A percentile compares a stretch with the other conserved stretches of the same genome.
Conservation (phyloP, 2,797 vertebrate species). For the Staurois parvus region DNA sequence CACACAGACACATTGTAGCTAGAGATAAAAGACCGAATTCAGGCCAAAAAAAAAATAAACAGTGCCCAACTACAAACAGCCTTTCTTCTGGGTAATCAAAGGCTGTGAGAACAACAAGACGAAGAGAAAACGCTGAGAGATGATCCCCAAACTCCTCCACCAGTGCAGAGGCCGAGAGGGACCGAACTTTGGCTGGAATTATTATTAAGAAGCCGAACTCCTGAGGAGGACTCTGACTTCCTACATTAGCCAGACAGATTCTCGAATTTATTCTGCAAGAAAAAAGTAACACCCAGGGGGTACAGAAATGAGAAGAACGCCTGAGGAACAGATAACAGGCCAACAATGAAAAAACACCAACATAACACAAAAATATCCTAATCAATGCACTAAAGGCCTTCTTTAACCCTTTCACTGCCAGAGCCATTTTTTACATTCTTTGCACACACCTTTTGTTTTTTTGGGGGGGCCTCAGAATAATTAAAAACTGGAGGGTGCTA, state of each 20-base stretch:
- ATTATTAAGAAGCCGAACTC: background rate
- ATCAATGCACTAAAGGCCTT: too few species aligned
- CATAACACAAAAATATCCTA: too few species aligned
- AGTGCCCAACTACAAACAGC: background rate
- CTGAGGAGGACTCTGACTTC: background rate
- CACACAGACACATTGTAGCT: background rate
- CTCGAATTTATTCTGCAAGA: background rate
- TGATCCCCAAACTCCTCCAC: background rate
- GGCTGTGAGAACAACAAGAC: background rate
- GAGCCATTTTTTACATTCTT: too few species aligned
- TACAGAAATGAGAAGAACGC: background rate
- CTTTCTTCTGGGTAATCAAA: conserved; percentile 26
- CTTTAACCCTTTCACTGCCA: too few species aligned
- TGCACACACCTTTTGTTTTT: too few species aligned
- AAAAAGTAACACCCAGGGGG: background rate
- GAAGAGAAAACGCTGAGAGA: conserved; percentile 5
- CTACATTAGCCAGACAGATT: background rate
- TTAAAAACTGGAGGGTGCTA: too few species aligned
- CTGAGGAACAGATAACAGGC: background rate
- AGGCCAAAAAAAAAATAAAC: background rate
- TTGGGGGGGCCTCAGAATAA: too few species aligned
- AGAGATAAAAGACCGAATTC: background rate
- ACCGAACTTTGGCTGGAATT: background rate
- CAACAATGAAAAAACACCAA: too few species aligned
- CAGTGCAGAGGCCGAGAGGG: background rate